Conservation (phyloP, 2,888 invertebrate genomes). For the Carpatolechia fugitivella region DNA sequence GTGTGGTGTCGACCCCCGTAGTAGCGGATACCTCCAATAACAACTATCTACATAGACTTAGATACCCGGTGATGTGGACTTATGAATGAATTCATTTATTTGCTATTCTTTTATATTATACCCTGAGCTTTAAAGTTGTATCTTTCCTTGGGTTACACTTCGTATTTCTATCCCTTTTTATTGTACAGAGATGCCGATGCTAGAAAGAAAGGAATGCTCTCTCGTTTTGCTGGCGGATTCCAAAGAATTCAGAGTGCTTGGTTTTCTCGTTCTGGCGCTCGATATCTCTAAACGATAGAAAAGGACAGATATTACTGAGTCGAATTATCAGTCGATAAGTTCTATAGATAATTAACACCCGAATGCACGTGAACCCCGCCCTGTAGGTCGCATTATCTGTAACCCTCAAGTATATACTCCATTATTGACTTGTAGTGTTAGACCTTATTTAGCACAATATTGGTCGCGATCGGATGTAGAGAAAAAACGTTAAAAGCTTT, state of each 20-base stretch:
- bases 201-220: too few species aligned
- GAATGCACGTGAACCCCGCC: slow-evolving; percentile 45
- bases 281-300: too few species aligned
- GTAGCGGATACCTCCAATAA: slow-evolving; percentile 55
- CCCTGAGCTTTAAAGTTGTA: slow-evolving; percentile 51
- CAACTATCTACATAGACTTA: slow-evolving; percentile 46
- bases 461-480: slow-evolving; percentile 37
- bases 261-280: too few species aligned
- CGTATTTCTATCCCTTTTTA: not conserved
- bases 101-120: slow-evolving; percentile 33
- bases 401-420: slow-evolving; percentile 30
- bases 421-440: slow-evolving; percentile 43
- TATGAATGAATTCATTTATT: slow-evolving; percentile 51
- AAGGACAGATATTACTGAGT: too few species aligned
- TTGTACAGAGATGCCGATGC: not conserved
- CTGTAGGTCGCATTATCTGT: slow-evolving; percentile 1
- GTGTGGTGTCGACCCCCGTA: slow-evolving; percentile 58
- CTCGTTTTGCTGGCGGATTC: too few species aligned
- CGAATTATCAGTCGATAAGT: too few species aligned
- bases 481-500: slow-evolving; percentile 61
- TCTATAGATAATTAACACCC: too few species aligned
- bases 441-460: slow-evolving; percentile 44
- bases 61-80: slow-evolving; percentile 53
- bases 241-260: too few species aligned
- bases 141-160: slow-evolving; percentile 22